Percentiles rank a stretch among this genome's conserved stretches.
These are phyloP conservation scores for Mallateleia sp. DNA, from an alignment of 2,888 invertebrate species.

Conservation along the genomic window DNA sequence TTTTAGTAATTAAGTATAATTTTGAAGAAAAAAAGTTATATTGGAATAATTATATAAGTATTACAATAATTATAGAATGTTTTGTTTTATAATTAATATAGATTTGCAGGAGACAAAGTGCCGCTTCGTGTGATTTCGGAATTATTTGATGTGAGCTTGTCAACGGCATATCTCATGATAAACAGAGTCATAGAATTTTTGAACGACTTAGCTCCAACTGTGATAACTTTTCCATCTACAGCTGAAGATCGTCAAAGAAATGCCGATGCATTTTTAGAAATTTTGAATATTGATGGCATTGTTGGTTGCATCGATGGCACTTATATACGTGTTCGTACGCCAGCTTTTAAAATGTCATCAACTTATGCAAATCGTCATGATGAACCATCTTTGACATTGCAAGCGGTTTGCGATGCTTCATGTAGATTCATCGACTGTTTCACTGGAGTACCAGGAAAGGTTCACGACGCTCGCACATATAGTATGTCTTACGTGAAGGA, in stretches of 20 bases:
- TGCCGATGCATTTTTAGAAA: conserved; percentile 27
- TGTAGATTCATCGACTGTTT: conserved; percentile 12
- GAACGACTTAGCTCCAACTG: conserved; percentile 12
- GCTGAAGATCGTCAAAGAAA: conserved; percentile 8
- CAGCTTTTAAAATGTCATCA: conserved; percentile 5
- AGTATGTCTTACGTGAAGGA: neutral
- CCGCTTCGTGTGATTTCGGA: neutral
- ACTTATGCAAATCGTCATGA: conserved; percentile 28
- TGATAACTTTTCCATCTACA: neutral
- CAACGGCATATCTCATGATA: conserved; percentile 8
- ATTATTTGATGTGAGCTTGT: conserved; percentile 7
- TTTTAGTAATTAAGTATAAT: too few relatives aligned
- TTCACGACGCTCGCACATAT: conserved; percentile 1
- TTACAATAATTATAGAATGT: too few relatives aligned
- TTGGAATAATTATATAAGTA: too few relatives aligned
- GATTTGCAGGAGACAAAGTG: neutral
- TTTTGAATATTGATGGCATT: conserved; percentile 23
- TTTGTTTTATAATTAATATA: too few relatives aligned
- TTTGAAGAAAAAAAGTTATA: too few relatives aligned
- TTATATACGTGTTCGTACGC: conserved; percentile 17
- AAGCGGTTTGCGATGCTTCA: neutral
- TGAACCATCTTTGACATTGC: neutral
- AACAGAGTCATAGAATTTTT: conserved; percentile 7
- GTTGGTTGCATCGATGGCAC: conserved; percentile 21
- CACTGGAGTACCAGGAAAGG: neutral